Percentiles rank a stretch among this genome's conserved stretches.
Evolutionary conservation across 2,797 vertebrate species (phyloP).

Genomic region (Podarcis siculus): DNA sequence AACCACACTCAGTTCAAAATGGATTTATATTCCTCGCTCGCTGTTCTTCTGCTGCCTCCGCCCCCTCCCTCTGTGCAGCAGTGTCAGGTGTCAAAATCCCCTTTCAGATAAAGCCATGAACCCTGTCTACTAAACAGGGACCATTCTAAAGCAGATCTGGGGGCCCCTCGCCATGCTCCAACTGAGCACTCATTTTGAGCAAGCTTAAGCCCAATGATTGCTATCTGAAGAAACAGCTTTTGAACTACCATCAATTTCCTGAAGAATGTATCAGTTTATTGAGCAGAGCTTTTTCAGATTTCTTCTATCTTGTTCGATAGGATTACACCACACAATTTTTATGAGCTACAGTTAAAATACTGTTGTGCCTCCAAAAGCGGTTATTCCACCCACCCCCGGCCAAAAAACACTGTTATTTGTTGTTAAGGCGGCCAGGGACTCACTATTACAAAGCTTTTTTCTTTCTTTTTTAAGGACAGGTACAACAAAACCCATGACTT

Average conservation of each 20-base stretch:
- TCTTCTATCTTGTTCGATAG: constrained; percentile 49
- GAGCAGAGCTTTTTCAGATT: constrained; percentile 24
- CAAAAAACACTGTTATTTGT: constrained; percentile 26
- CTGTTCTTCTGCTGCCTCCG: too few relatives aligned
- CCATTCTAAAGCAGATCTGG: constrained; percentile 24
- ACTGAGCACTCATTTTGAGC: constrained; percentile 51
- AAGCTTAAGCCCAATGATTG: constrained; percentile 47
- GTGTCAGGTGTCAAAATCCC: constrained; percentile 38
- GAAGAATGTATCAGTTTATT: constrained; percentile 64
- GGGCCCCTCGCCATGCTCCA: not conserved
- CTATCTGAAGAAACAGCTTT: constrained; percentile 62
- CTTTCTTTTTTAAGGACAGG: too few relatives aligned
- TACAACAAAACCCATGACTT: not conserved
- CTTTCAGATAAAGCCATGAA: constrained; percentile 47
- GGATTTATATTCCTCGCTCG: not conserved
- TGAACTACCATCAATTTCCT: constrained; percentile 67
- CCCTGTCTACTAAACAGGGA: constrained; percentile 31
- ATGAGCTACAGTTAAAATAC: constrained; percentile 37
- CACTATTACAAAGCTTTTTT: not conserved
- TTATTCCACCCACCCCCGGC: constrained; percentile 1
- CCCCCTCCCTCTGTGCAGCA: not conserved
- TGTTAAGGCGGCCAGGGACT: constrained; percentile 2
- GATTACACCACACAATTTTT: constrained; percentile 35
- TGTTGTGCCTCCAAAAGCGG: constrained; percentile 9
- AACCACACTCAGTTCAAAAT: constrained; percentile 35